phyloP scores from a whole-genome alignment of 2,888 invertebrate genomes.

The Erebia epiphron region DNA sequence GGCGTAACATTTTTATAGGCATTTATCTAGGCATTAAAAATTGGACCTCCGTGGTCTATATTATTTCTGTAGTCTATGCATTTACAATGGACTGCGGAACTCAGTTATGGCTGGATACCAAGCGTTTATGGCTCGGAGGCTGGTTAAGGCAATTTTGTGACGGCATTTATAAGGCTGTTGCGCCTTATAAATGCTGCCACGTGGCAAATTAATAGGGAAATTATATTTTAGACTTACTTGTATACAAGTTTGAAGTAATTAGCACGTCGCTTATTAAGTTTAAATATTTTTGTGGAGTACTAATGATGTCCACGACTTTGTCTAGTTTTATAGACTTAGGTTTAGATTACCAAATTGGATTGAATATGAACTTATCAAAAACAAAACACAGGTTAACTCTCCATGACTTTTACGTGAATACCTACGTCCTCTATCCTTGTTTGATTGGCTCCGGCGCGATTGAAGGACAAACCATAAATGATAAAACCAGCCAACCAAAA shows the following conservation, averaged over 20 bases:
- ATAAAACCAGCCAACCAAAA: too few relatives aligned
- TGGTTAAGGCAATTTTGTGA: slow-evolving; percentile 23
- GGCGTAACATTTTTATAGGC: too few relatives aligned
- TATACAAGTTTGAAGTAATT: slow-evolving; percentile 9
- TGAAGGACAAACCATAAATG: too few relatives aligned
- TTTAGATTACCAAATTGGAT: too few relatives aligned
- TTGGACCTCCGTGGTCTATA: background rate
- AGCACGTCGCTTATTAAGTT: background rate
- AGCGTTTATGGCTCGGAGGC: slow-evolving; percentile 16
- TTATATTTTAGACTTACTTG: background rate
- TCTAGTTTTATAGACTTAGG: too few relatives aligned
- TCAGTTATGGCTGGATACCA: slow-evolving; percentile 15
- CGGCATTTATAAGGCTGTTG: slow-evolving; percentile 2
- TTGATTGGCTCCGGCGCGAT: too few relatives aligned
- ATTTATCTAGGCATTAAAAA: too few relatives aligned
- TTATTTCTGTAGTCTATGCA: background rate
- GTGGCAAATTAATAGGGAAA: slow-evolving; percentile 15
- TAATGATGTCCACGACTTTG: too few relatives aligned
- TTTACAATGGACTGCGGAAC: slow-evolving; percentile 19
- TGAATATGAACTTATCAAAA: too few relatives aligned
- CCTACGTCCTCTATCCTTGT: too few relatives aligned
- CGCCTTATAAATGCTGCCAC: slow-evolving; percentile 16
- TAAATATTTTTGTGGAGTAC: background rate
- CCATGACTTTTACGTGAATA: too few relatives aligned
- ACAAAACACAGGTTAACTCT: too few relatives aligned